Evolutionary conservation across 2,888 invertebrate genomes (phyloP), one percentile per base, ranked within the genome.

Genomic region (Meganola albula): DNA sequence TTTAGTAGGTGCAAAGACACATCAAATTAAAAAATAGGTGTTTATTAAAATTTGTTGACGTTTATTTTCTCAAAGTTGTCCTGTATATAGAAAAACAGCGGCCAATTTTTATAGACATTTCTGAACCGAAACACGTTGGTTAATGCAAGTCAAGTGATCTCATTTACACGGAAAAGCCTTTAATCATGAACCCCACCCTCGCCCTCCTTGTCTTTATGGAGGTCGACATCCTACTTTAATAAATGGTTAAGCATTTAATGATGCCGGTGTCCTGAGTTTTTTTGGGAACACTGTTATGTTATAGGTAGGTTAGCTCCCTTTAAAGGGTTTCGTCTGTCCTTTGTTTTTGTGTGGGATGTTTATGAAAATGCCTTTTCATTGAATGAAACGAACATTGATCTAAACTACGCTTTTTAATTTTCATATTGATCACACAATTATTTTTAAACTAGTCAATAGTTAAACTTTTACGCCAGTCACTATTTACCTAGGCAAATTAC

Each of bases 221-320:
- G 4, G 4, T 6, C 16, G 16, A n/a, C n/a, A n/a, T n/a, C n/a
- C 40, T 53, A 57, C 57, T 58, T 40, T 53, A 56, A 57, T 53
- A 66, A 68, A 68, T 67, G 60, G 56, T 45, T 39, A 48, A 54
- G 48, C 42, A 40, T 53, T 48, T 63, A 61, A 59, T 59, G 52
- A 48, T 34, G 8, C 8, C 10, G 13, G 16, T 32, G 47, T 27
- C 30, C 16, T 20, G 20, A 20, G 3, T 5, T n/a, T n/a, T n/a
- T n/a, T 23, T 23, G 23, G 23, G 23, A 23, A 9, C 4, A 10
- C 10, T 10, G 20, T 3, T 7, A n/a, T 7, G 20, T 3, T 7
- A n/a, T 20, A n/a, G n/a, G n/a, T n/a, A n/a, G n/a, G n/a, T n/a
- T n/a, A n/a, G n/a, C n/a, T n/a, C n/a, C n/a, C n/a, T 20, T 3